Base-by-base conservation (phyloP, 2,888 invertebrate species). In the Lottia gigantea region DNA sequence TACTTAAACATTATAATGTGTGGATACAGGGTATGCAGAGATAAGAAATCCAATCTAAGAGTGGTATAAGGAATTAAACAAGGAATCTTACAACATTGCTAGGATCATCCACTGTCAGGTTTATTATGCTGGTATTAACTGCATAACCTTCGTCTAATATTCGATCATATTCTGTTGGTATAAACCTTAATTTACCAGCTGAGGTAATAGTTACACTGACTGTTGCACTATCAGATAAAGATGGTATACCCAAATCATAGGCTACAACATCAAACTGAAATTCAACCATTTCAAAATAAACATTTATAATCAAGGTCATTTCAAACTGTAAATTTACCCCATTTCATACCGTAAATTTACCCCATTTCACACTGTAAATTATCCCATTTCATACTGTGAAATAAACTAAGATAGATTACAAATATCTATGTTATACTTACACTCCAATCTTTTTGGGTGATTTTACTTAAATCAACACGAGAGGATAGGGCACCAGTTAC, bases 221-320 rank as follows among this genome's bases (percentile, higher is more conserved):
- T 19, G 78, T 81, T 8, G 80, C 78, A 25, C 80, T 80, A 1
- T 76, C 78, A 40, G 74, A 69, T 15, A 79, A 72, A 11, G 62
- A 47, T 14, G 85, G 82, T 55, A 83, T 80, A n/a, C 68, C 74
- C 6, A 76, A 71, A 63, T 85, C 82, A 73, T 82, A 86, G 15
- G 85, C 84, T 40, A 74, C 75, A 12, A 86, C 78, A 66, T 76
- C 72, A 15, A 87, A 46, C 82, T 82, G 71, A 26, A 45, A 71
- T 8, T 23, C 19, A 55, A n/a, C 47, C 45, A 47, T 16, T n/a
- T 45, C 2, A 31, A 31, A 31, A 4, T 40, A 40, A 40, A 4
- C 40, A 40, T 40, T 11, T 40, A 40, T 40, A 4, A 11, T 40
- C 40, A 40, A 40, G 8, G 11, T 6, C 7, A 40, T 40, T 40